Conservation (phyloP, 2,797 vertebrate species). For the Rhinella marina region DNA sequence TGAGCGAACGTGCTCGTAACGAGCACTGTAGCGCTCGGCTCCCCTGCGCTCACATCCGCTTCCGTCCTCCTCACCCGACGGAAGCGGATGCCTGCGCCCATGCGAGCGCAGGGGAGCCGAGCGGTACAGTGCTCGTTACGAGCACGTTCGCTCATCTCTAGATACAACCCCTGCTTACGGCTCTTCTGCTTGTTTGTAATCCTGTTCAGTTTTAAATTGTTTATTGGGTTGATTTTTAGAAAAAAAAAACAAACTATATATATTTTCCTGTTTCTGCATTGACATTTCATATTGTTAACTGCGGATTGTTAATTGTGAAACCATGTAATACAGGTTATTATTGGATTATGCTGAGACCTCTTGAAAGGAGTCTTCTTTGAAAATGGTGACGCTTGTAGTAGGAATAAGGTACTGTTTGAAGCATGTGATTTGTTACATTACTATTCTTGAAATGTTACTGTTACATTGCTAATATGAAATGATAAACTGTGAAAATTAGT, state of each 20-base stretch:
- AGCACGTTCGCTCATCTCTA: too few species aligned
- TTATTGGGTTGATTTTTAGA: background rate
- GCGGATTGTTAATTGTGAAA: slow-evolving; percentile 78
- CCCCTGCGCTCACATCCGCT: too few species aligned
- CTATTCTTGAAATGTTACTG: slow-evolving; percentile 71
- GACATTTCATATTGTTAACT: slow-evolving; percentile 78
- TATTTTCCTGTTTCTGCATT: slow-evolving; percentile 54
- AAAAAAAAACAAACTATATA: background rate
- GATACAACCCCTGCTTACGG: background rate
- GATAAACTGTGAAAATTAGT: too few species aligned
- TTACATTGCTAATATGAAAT: slow-evolving; percentile 67
- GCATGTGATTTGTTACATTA: slow-evolving; percentile 78
- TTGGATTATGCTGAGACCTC: slow-evolving; percentile 90
- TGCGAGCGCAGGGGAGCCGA: too few species aligned
- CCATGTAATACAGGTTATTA: slow-evolving; percentile 94
- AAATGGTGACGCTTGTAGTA: slow-evolving; percentile 86
- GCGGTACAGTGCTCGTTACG: too few species aligned
- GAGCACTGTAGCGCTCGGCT: too few species aligned
- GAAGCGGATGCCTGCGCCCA: too few species aligned
- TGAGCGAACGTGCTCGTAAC: too few species aligned
- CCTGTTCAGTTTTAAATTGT: background rate
- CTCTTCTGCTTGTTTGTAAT: background rate
- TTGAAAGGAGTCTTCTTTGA: slow-evolving; percentile 85
- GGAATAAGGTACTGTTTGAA: slow-evolving; percentile 85
- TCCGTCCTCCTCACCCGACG: too few species aligned